Evolutionary conservation across 2,888 invertebrate genomes (phyloP).

Genomic region (Drosophila atripex): DNA sequence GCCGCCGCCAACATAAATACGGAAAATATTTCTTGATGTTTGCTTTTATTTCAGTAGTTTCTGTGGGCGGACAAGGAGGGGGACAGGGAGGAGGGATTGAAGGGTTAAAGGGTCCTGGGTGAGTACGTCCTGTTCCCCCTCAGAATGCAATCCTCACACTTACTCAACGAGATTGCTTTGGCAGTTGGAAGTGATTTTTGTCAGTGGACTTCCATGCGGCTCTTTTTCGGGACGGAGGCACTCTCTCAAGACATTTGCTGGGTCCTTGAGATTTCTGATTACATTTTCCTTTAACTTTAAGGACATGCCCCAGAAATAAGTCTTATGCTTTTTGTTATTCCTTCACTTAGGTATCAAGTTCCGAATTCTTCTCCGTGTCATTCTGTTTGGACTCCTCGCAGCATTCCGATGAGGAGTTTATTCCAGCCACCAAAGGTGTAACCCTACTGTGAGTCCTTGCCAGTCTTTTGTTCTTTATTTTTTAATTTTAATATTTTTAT

Average conservation of each 20-base stretch:
- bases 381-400: constrained; percentile 86
- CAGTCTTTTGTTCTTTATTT: not conserved
- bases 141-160: constrained; percentile 36
- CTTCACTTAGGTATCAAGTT: constrained; percentile 87
- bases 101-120: not conserved
- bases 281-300: not conserved
- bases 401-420: constrained; percentile 87
- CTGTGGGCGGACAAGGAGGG: constrained; percentile 4
- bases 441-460: constrained; percentile 86
- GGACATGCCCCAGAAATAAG: not conserved
- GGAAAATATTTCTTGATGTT: constrained; percentile 35
- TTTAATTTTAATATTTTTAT: not conserved
- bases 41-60: constrained; percentile 41
- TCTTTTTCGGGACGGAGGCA: constrained; percentile 14
- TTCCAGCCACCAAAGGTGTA: constrained; percentile 88
- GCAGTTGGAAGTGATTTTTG: constrained; percentile 12
- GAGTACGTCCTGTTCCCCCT: not conserved
- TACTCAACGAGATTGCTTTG: constrained; percentile 26
- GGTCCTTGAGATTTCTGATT: constrained; percentile 23
- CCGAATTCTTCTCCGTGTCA: constrained; percentile 89
- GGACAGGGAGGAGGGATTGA: not conserved
- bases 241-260: not conserved
- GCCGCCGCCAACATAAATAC: constrained; percentile 36
- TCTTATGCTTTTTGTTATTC: not conserved
- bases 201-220: constrained; percentile 20